Evolutionary conservation across 2,888 invertebrate species (phyloP), one percentile per base, ranked within the genome.

Genomic region (Chrysotoxum bicinctum): DNA sequence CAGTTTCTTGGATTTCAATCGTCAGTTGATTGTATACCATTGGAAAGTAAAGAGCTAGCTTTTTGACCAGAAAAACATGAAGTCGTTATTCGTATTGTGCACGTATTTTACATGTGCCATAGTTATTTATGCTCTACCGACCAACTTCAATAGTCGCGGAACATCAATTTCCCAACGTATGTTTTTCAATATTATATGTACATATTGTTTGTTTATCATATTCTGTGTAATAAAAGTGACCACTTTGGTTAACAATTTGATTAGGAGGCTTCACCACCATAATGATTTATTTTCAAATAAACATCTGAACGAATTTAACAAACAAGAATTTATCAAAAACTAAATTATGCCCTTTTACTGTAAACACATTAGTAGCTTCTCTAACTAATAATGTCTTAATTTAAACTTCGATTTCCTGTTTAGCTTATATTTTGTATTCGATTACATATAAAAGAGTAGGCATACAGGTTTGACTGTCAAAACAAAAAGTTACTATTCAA

Each of bases 91-190:
- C n/a, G 9, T 66, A 10, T 66, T 66, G 9, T 62, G 40, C 23
- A 66, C 66, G 8, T 66, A 3, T 21, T 50, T 66, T 1, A 66
- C 66, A 23, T 66, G 21, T 32, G 32, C 21, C 21, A n/a, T 50
- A 5, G 66, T 66, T 12, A 35, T 66, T 32, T 30, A 48, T 21
- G 16, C 23, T n/a, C 35, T 21, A 7, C 48, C 66, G 21, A 50
- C 14, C 14, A 12, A 66, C 50, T 66, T 23, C 35, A 48, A 35
- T 35, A 32, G 9, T 21, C 50, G 35, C 50, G 48, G 50, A 23
- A n/a, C 48, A 50, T 66, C 35, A 35, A 32, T 66, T 66, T 50
- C 66, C 1, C 50, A n/a, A 35, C 66, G 64, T 54, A 14, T 10
- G 30, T 70, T 40, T 30, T 43, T 30, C 3, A 30, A 6, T 21